A percentile compares a stretch with the other conserved stretches of the same genome.
Evolutionary conservation across 1,140 invertebrate species (phyloP).

Genomic region (Fopius arisanus): DNA sequence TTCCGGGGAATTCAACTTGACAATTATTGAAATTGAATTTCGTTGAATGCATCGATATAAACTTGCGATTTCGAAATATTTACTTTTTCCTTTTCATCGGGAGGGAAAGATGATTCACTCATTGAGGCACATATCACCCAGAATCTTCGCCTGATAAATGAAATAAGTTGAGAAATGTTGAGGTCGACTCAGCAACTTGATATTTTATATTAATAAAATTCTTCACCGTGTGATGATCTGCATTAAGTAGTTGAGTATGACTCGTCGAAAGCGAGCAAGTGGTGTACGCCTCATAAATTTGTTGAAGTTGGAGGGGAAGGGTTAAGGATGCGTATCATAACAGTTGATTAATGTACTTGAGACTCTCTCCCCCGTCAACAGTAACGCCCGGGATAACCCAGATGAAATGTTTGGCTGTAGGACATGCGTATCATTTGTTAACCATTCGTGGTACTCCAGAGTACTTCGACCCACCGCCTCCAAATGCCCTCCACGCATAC

Average conservation of each 20-base stretch:
- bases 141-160: not conserved
- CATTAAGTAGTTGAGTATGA: not conserved
- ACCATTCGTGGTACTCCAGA: not conserved
- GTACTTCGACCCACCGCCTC: not conserved
- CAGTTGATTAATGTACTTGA: conserved; percentile 51
- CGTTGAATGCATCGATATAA: no score
- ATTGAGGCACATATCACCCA: no score
- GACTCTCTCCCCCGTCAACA: not conserved
- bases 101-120: no score
- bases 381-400: conserved; percentile 22
- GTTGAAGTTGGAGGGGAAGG: conserved; percentile 37
- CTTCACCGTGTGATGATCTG: not conserved
- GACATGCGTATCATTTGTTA: conserved; percentile 39
- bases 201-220: not conserved
- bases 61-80: no score
- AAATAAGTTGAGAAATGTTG: not conserved
- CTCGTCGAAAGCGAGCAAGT: not conserved
- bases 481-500: not conserved
- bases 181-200: not conserved
- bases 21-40: no score
- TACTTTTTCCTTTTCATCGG: no score
- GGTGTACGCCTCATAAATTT: conserved; percentile 4
- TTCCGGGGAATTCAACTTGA: no score
- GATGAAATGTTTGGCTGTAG: conserved; percentile 9
- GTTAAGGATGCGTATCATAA: conserved; percentile 48